These are phyloP conservation scores for Cebus imitator DNA, from an alignment of 2,113 vertebrate genomes.

Conservation along the genomic window DNA sequence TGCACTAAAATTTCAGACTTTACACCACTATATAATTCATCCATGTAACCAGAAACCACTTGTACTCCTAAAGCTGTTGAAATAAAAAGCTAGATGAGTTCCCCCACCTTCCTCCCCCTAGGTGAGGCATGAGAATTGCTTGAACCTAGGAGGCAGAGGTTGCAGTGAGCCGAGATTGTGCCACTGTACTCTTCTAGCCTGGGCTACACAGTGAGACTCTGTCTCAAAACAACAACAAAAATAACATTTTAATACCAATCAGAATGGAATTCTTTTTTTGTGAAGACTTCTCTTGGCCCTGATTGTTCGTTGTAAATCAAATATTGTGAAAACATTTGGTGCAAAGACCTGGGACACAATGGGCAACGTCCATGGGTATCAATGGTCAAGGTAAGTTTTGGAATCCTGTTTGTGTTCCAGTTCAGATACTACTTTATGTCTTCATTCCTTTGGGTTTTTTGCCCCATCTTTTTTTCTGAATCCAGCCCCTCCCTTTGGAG, in stretches of 20 bases:
- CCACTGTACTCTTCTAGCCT: too few species aligned
- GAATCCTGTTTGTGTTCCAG: neutral
- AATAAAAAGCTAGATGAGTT: too few species aligned
- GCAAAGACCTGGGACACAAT: neutral
- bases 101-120: too few species aligned
- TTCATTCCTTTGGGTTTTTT: neutral
- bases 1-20: too few species aligned
- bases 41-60: too few species aligned
- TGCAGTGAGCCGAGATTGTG: too few species aligned
- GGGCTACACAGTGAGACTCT: too few species aligned
- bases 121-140: too few species aligned
- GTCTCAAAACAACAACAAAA: neutral
- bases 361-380: neutral
- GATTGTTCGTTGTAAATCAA: neutral
- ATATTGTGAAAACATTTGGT: slow-evolving; percentile 10
- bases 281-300: neutral
- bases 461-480: neutral
- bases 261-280: neutral
- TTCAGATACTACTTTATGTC: neutral
- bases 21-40: too few species aligned
- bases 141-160: too few species aligned
- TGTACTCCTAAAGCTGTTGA: too few species aligned
- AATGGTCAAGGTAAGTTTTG: neutral
- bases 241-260: slow-evolving; percentile 15
- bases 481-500: neutral